These are phyloP conservation scores for Nestor notabilis DNA, from an alignment of 2,113 vertebrate genomes.

Conservation along the genomic window DNA sequence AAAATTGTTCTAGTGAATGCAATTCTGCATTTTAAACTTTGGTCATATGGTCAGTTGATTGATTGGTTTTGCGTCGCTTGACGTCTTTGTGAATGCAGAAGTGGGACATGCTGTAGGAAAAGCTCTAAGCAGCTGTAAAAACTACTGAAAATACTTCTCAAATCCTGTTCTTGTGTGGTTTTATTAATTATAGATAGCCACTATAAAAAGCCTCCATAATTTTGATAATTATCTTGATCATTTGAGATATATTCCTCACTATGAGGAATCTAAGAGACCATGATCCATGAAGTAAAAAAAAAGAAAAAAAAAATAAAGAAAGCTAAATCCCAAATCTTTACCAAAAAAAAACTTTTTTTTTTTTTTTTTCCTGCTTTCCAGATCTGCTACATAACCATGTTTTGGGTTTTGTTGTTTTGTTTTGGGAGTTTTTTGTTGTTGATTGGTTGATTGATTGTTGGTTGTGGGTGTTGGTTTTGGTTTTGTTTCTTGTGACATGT, in stretches of 20 bases:
- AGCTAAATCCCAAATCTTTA: not conserved
- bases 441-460: rapidly evolving
- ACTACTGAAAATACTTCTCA: not conserved
- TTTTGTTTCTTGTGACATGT: not conserved
- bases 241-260: not conserved
- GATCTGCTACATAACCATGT: not conserved
- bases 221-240: not conserved
- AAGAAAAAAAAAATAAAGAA: not conserved
- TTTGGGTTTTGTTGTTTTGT: not conserved
- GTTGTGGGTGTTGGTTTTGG: rapidly evolving
- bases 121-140: not conserved
- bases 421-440: rapidly evolving
- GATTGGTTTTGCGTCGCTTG: not conserved
- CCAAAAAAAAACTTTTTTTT: rapidly evolving
- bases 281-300: not conserved
- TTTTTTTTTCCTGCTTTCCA: not conserved
- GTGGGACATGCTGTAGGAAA: not conserved
- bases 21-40: constrained; percentile 13
- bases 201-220: not conserved
- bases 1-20: not conserved
- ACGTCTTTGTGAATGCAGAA: not conserved
- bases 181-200: not conserved
- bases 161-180: not conserved
- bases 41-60: not conserved
- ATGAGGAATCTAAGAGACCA: not conserved